phyloP scores from a whole-genome alignment of 2,797 vertebrate species.

The Poecile montanus region DNA sequence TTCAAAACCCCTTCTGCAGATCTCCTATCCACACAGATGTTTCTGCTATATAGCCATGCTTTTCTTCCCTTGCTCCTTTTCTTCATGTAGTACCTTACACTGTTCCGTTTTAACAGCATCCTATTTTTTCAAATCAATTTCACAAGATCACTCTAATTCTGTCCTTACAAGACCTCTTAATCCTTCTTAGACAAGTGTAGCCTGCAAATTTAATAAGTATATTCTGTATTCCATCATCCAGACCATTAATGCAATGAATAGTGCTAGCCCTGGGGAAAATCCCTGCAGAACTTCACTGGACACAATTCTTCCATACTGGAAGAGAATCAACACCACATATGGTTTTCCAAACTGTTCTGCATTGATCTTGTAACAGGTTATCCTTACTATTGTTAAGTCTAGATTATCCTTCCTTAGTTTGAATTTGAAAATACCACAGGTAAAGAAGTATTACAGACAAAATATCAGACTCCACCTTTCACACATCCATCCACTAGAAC shows the following conservation, averaged over 20 bases:
- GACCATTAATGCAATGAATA: conserved; percentile 12
- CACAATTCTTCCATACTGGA: neutral
- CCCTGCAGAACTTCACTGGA: conserved; percentile 1
- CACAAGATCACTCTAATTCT: neutral
- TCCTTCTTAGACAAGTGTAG: neutral
- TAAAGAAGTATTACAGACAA: neutral
- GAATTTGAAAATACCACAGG: neutral
- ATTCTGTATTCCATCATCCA: conserved; percentile 24
- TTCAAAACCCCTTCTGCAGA: neutral
- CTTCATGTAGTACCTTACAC: neutral
- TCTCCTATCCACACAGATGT: neutral
- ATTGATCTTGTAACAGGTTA: neutral
- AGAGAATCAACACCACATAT: neutral
- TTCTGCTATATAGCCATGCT: neutral
- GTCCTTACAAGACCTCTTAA: conserved; percentile 12
- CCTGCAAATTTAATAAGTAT: conserved; percentile 20
- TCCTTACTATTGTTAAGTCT: neutral
- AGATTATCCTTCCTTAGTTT: neutral
- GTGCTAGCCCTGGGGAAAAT: neutral
- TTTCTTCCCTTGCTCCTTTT: neutral
- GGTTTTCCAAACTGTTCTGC: neutral
- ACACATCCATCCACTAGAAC: neutral
- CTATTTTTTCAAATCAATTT: neutral
- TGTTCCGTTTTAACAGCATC: neutral
- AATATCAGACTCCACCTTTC: neutral